A percentile compares a stretch with the other conserved stretches of the same genome.
Evolutionary conservation across 2,888 invertebrate species (phyloP).

Genomic region (Zaprionus obscuricornis): DNA sequence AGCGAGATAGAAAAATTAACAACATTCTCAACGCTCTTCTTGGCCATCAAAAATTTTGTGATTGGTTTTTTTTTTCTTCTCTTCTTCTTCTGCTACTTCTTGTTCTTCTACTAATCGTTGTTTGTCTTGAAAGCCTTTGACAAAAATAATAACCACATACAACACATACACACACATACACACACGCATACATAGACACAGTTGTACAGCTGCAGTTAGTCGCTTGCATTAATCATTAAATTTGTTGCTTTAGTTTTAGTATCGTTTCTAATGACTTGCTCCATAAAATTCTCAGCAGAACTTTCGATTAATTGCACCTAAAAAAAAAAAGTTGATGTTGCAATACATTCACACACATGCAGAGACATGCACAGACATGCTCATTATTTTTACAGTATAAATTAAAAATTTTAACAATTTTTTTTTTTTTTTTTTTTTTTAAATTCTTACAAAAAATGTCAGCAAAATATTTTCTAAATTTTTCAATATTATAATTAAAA

Average conservation of each 20-base stretch:
- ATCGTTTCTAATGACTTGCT: conserved; percentile 58
- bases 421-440: no score
- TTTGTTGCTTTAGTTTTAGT: conserved; percentile 53
- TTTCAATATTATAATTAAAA: no score
- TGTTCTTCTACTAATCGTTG: conserved; percentile 1
- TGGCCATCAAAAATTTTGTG: conserved; percentile 68
- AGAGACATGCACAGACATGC: no score
- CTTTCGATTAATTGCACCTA: conserved; percentile 28
- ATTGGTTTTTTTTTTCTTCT: conserved; percentile 54
- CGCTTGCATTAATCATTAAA: conserved; percentile 44
- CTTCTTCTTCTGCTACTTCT: background rate
- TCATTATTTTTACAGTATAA: no score
- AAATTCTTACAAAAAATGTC: no score
- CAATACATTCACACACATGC: no score
- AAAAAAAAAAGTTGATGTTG: no score
- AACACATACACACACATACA: conserved; percentile 38
- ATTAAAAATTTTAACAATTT: no score
- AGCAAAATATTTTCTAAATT: no score
- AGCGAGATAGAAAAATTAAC: conserved; percentile 39
- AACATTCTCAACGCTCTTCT: conserved; percentile 48
- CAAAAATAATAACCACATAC: conserved; percentile 67
- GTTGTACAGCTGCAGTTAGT: conserved; percentile 18
- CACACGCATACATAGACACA: conserved; percentile 14
- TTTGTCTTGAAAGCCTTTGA: conserved; percentile 49
- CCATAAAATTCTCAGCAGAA: conserved; percentile 43